These are phyloP conservation scores for Gila robusta DNA, from an alignment of 2,797 vertebrate genomes.

Conservation along the genomic window DNA sequence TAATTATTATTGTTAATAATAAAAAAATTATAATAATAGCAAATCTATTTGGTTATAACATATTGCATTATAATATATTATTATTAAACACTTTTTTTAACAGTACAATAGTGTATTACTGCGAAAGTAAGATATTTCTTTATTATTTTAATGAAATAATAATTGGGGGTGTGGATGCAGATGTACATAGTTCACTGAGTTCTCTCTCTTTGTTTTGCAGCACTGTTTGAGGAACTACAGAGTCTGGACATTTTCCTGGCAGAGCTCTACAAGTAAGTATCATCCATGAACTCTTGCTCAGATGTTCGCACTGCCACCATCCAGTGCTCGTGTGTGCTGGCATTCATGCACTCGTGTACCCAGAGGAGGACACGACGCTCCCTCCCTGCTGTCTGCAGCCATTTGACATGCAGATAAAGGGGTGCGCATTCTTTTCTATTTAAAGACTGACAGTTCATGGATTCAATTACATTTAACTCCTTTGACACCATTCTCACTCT, in stretches of 20 bases:
- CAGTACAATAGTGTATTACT: too few relatives aligned
- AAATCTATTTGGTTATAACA: too few relatives aligned
- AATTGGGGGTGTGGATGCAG: too few relatives aligned
- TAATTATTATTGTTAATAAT: too few relatives aligned
- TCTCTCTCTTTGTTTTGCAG: slow-evolving; percentile 71
- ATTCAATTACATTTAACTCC: slow-evolving; percentile 14
- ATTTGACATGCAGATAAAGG: slow-evolving; percentile 39
- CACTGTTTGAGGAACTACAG: slow-evolving; percentile 96
- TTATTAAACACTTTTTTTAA: too few relatives aligned
- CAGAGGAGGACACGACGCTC: background rate
- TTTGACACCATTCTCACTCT: background rate
- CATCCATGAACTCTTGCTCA: background rate
- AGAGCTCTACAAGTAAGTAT: slow-evolving; percentile 95
- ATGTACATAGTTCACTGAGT: slow-evolving; percentile 6
- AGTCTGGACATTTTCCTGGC: slow-evolving; percentile 95
- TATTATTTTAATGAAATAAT: too few relatives aligned
- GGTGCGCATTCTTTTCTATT: slow-evolving; percentile 43
- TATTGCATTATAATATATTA: too few relatives aligned
- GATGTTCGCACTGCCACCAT: background rate
- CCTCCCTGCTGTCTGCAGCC: slow-evolving; percentile 2
- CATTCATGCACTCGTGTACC: slow-evolving; percentile 2
- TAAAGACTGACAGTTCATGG: slow-evolving; percentile 7
- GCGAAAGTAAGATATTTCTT: too few relatives aligned
- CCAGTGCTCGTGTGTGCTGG: background rate
- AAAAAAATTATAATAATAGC: too few relatives aligned